A percentile compares a stretch with the other conserved stretches of the same genome.
These are phyloP conservation scores for Triplophysa rosa DNA, from an alignment of 2,113 vertebrate genomes.

Conservation along the genomic window DNA sequence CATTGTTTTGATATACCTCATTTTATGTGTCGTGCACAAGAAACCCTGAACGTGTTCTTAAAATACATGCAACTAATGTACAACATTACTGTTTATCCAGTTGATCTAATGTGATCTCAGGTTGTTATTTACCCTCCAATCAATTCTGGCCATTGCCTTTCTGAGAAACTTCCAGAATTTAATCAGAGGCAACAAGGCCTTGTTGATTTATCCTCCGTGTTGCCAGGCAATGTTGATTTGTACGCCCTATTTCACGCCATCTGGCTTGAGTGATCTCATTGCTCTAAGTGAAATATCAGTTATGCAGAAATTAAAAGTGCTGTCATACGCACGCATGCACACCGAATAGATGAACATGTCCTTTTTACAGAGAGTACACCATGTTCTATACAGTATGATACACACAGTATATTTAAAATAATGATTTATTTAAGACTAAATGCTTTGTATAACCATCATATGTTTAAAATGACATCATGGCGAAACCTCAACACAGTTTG, in stretches of 20 bases:
- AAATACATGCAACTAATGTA: neutral
- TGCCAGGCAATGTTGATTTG: constrained; percentile 50
- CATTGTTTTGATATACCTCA: neutral
- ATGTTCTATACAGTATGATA: neutral
- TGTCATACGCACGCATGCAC: neutral
- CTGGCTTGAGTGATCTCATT: constrained; percentile 25
- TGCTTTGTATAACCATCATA: neutral
- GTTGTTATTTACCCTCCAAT: neutral
- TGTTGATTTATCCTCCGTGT: constrained; percentile 31
- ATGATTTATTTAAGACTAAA: too few species aligned
- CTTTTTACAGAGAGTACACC: neutral
- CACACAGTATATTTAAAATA: neutral
- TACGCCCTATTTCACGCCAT: constrained; percentile 24
- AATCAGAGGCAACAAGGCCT: constrained; percentile 18
- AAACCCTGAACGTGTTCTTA: neutral
- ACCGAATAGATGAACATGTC: neutral
- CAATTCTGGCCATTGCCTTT: neutral
- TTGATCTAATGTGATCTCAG: neutral
- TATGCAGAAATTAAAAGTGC: constrained; percentile 14
- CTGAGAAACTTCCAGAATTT: constrained; percentile 37
- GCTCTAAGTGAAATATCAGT: constrained; percentile 28
- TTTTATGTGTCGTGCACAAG: neutral
- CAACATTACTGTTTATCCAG: neutral
- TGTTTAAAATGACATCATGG: neutral
- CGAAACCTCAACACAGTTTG: too few species aligned